phyloP scores from a whole-genome alignment of 2,113 vertebrate genomes.

The Anguilla japonica region DNA sequence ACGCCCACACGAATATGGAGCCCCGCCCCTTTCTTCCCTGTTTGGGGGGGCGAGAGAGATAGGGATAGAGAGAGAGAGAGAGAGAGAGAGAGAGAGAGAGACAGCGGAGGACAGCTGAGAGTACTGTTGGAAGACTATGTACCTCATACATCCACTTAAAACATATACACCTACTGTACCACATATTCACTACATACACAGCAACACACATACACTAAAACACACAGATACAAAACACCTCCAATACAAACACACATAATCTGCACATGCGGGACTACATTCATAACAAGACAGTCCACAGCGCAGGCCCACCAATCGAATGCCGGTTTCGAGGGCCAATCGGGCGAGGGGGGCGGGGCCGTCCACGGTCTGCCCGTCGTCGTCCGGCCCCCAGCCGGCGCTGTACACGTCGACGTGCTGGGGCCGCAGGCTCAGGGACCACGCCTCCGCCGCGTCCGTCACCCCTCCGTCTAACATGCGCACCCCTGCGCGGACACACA shows the following conservation, averaged over 20 bases:
- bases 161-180: neutral
- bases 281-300: neutral
- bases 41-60: neutral
- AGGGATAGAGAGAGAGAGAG: neutral
- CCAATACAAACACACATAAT: neutral
- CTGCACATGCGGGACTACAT: neutral
- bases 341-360: conserved; percentile 87
- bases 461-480: conserved; percentile 93
- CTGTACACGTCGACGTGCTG: conserved; percentile 92
- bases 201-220: too few relatives aligned
- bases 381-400: conserved; percentile 94
- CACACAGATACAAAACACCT: too few relatives aligned
- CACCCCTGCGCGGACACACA: conserved; percentile 72
- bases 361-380: conserved; percentile 90
- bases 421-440: conserved; percentile 85
- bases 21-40: conserved; percentile 87
- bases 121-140: too few relatives aligned
- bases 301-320: conserved; percentile 75
- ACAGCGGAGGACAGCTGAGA: neutral
- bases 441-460: conserved; percentile 92
- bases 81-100: neutral
- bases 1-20: conserved; percentile 90
- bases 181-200: too few relatives aligned
- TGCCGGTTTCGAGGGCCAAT: conserved; percentile 83
- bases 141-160: neutral